Percentiles rank a stretch among this genome's conserved stretches.
phyloP scores from a whole-genome alignment of 1,140 invertebrate species.

The Drosophila equinoxialis region DNA sequence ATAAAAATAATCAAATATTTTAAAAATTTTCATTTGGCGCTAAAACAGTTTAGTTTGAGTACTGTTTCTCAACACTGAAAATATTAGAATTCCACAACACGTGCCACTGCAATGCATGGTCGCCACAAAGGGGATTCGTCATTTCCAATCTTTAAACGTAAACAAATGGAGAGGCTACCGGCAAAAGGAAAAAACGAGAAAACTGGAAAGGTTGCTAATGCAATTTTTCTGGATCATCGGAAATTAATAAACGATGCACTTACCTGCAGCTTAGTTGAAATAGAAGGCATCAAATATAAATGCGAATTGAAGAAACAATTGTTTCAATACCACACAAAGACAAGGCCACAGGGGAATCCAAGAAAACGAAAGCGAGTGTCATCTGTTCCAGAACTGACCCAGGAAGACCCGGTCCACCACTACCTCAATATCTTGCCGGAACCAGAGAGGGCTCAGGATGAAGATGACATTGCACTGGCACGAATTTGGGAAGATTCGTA shows the following conservation, averaged over 20 bases:
- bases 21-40: too few relatives aligned
- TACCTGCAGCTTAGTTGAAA: conserved; percentile 1
- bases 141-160: too few relatives aligned
- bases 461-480: neutral
- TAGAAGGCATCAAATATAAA: conserved; percentile 9
- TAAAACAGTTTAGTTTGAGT: too few relatives aligned
- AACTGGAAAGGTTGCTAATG: conserved; percentile 13
- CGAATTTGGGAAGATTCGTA: conserved; percentile 66
- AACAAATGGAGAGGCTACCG: conserved; percentile 52
- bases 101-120: neutral
- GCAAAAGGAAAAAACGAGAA: conserved; percentile 10
- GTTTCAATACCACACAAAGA: conserved; percentile 43
- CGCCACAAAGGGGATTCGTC: too few relatives aligned
- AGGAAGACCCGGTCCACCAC: conserved; percentile 12
- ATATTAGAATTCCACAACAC: neutral
- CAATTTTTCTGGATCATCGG: conserved; percentile 62
- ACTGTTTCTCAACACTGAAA: neutral
- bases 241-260: conserved; percentile 61
- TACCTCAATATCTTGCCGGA: conserved; percentile 42
- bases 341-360: neutral
- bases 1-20: too few relatives aligned
- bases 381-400: neutral
- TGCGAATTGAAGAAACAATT: conserved; percentile 45
- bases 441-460: neutral
- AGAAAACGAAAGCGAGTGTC: conserved; percentile 58